Evolutionary conservation across 2,113 vertebrate species (phyloP), one percentile per base, ranked within the genome.

Genomic region (Gopherus flavomarginatus): DNA sequence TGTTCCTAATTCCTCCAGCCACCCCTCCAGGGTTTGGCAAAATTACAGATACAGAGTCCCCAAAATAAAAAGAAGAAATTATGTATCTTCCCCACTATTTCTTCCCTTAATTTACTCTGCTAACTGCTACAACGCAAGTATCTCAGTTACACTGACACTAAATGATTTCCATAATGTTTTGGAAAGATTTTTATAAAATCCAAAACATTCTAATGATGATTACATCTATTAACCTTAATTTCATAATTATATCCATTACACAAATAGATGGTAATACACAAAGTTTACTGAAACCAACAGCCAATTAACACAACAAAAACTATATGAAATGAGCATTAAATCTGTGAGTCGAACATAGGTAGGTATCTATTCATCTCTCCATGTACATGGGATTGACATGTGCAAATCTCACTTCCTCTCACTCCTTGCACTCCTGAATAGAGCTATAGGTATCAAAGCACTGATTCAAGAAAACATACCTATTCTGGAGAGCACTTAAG

Each of bases 191-290:
- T 96, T 86, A 93, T 89, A 81, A 90, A 92, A 97, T 80, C 38
- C 54, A 95, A 96, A 85, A 94, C 94, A 97, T 27, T 79, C 13
- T 93, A 94, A 95, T 96, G 77, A 87, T 94, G 85, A 93, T 75
- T 97, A 31, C 69, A 90, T 92, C 96, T 97, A 90, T 96, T 97
- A 97, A 96, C 38, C 91, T 94, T 97, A 97, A 97, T 97, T 96
- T 96, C 10, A 75, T 92, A 96, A 97, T 95, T 97, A 86, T 14
- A 95, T 38, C 95, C 95, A 95, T 97, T 87, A 92, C 57, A 92
- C 69, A 96, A 97, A 95, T 81, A 97, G 87, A 92, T 92, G 90
- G 83, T 82, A 95, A 94, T 82, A 59, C 17, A 90, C 88, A 82
- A 83, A 82, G 65, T 27, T 90, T 77, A 78, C 59, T 94, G 83